Evolutionary conservation across 2,797 vertebrate species (phyloP).

Genomic region (Hybognathus amarus): DNA sequence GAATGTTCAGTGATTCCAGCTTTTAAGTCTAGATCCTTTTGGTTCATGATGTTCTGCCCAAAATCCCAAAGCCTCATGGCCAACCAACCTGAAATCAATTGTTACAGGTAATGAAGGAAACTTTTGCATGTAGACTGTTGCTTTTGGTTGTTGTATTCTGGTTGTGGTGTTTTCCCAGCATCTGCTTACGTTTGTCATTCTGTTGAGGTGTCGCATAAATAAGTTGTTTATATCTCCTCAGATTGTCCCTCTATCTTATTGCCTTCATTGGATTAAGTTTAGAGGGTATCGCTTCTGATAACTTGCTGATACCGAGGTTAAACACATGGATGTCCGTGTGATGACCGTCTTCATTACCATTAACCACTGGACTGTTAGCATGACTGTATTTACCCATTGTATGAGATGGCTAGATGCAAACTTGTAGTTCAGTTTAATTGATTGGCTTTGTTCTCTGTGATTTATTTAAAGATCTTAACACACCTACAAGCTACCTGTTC

Average conservation of each 20-base stretch:
- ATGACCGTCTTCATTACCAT: constrained; percentile 61
- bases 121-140: not conserved
- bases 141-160: not conserved
- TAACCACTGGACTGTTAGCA: constrained; percentile 63
- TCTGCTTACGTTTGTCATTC: not conserved
- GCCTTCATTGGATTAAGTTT: constrained; percentile 40
- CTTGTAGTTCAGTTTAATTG: not conserved
- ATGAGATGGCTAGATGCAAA: not conserved
- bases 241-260: constrained; percentile 13
- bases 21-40: not conserved
- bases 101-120: constrained; percentile 23
- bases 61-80: not conserved
- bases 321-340: constrained; percentile 40
- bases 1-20: constrained; percentile 9
- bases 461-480: not conserved
- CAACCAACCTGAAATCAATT: constrained; percentile 7
- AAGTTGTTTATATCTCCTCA: constrained; percentile 24
- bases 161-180: not conserved
- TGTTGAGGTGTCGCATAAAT: constrained; percentile 15
- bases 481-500: not conserved
- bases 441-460: not conserved
- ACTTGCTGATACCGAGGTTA: not conserved
- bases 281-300: constrained; percentile 17
- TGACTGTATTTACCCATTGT: not conserved
- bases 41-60: constrained; percentile 7